phyloP scores from a whole-genome alignment of 2,797 vertebrate genomes.

The Hapalemur alaotrensis region DNA sequence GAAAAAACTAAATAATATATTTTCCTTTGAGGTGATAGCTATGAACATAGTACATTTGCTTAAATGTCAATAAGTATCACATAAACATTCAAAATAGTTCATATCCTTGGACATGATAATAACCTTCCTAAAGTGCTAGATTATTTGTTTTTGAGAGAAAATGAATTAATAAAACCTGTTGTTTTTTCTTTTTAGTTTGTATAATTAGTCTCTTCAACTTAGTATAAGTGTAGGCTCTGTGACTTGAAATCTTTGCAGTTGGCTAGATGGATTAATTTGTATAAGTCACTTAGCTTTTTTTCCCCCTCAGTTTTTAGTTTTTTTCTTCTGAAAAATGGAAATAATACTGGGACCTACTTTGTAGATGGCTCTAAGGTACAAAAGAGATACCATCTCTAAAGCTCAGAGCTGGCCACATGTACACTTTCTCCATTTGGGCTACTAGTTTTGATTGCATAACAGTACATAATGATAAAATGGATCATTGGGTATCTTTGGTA shows the following conservation, averaged over 20 bases:
- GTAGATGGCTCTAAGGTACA: neutral
- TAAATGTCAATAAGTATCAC: conserved; percentile 34
- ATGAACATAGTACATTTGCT: conserved; percentile 13
- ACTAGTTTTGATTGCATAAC: neutral
- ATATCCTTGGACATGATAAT: conserved; percentile 1
- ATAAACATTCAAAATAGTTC: conserved; percentile 37
- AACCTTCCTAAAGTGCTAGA: neutral
- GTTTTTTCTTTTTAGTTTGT: neutral
- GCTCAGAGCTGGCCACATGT: neutral
- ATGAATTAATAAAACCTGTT: neutral
- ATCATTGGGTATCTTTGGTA: neutral
- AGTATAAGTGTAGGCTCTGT: neutral
- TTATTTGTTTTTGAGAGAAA: conserved; percentile 38
- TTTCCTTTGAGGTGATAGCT: conserved; percentile 68
- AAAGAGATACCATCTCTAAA: neutral
- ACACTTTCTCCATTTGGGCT: neutral
- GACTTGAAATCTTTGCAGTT: conserved; percentile 11
- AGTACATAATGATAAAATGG: neutral
- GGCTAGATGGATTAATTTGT: neutral
- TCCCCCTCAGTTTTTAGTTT: neutral
- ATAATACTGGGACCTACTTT: neutral
- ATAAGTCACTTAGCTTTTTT: neutral
- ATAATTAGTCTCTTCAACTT: neutral
- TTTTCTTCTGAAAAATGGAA: conserved; percentile 19
- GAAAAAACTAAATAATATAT: conserved; percentile 59